These are phyloP conservation scores for Prunella himalayana DNA, from an alignment of 2,113 vertebrate species.

Conservation along the genomic window DNA sequence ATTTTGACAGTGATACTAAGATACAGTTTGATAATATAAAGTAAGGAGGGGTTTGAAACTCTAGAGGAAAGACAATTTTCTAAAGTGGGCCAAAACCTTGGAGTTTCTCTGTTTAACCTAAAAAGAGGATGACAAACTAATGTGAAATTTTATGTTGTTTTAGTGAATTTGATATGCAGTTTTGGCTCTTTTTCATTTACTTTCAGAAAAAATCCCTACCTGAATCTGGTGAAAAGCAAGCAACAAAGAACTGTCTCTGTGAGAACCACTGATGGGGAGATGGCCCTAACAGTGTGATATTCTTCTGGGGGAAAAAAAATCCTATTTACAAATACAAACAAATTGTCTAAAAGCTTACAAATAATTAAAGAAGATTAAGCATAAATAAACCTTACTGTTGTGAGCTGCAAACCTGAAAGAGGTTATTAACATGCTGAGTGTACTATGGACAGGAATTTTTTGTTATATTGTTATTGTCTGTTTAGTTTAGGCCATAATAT, in stretches of 20 bases:
- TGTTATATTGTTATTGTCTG: background rate
- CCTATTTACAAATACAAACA: background rate
- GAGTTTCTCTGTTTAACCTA: background rate
- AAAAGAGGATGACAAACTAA: background rate
- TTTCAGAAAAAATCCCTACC: background rate
- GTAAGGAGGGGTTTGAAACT: background rate
- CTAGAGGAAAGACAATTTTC: background rate
- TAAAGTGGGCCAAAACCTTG: background rate
- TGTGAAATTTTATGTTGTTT: background rate
- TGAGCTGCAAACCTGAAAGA: background rate
- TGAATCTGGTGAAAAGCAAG: background rate
- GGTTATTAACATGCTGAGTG: background rate
- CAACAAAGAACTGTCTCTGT: background rate
- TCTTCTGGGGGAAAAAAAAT: fast-evolving
- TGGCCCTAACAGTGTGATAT: background rate
- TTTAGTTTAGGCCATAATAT: background rate
- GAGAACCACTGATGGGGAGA: background rate
- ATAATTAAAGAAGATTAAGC: background rate
- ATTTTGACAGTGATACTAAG: background rate
- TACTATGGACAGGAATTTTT: background rate
- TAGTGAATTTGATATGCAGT: background rate
- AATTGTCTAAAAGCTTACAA: background rate
- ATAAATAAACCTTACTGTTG: background rate
- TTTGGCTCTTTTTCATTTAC: background rate
- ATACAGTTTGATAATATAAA: background rate